These are phyloP conservation scores for Pampus argenteus DNA, from an alignment of 2,797 vertebrate genomes.

Conservation along the genomic window DNA sequence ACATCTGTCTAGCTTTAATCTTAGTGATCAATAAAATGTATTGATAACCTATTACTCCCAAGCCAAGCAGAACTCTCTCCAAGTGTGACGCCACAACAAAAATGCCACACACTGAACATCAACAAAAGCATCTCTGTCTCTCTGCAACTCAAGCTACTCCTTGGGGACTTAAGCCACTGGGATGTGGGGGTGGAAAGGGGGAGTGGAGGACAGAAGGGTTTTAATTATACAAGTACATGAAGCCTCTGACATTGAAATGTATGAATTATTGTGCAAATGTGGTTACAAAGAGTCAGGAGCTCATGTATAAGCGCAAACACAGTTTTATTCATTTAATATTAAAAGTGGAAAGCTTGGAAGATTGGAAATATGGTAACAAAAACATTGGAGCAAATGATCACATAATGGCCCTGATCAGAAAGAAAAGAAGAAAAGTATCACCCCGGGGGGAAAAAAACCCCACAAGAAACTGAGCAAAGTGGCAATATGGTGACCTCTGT, in stretches of 20 bases:
- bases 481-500: conserved; percentile 23
- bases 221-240: conserved; percentile 5
- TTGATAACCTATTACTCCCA: conserved; percentile 53
- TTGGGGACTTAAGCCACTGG: conserved; percentile 33
- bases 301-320: conserved; percentile 64
- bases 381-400: conserved; percentile 45
- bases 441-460: conserved; percentile 8
- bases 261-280: conserved; percentile 20
- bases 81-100: conserved; percentile 40
- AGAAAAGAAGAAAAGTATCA: conserved; percentile 31
- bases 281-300: conserved; percentile 65
- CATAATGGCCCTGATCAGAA: conserved; percentile 26
- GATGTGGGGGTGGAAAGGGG: conserved; percentile 2
- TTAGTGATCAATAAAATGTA: conserved; percentile 63
- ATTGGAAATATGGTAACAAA: conserved; percentile 60
- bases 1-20: conserved; percentile 45
- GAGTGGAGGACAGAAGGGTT: conserved; percentile 11
- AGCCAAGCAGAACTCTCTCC: conserved; percentile 41
- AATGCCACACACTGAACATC: conserved; percentile 33
- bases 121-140: conserved; percentile 57
- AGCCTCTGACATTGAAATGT: conserved; percentile 6
- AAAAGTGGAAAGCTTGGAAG: conserved; percentile 67
- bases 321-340: conserved; percentile 85
- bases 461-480: conserved; percentile 27
- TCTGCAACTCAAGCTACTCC: conserved; percentile 37